Base-by-base conservation (phyloP, 1,140 invertebrate genomes). In the Macrobrachium nipponense region DNA sequence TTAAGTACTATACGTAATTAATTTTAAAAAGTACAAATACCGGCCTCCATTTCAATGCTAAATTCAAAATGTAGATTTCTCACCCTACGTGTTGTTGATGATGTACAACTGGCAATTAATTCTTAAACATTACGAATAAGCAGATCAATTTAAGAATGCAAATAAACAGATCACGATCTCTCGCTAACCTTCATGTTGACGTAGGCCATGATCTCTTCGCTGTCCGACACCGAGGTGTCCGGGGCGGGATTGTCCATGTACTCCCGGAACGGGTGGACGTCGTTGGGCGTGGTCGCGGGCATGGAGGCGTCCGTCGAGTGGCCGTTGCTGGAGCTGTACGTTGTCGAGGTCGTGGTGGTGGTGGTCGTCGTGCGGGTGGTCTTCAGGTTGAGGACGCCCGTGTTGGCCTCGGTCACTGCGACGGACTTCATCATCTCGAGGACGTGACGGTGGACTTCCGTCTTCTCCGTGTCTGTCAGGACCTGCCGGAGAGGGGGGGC, bases 381-480 rank as follows among this genome's bases (percentile, higher is more conserved):
- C 78, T 87, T 89, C n/a, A 89, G 75, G 80, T 89, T 89, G 72
- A 89, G 83, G 11, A 89, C 88, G 36, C 88, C 86, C 2, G 86
- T 78, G 77, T 89, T 89, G 59, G 88, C 88, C 61, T 89, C 88
- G 59, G 88, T 89, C 43, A 89, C 88, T 4, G 88, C 80, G 58
- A 89, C 88, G 17, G 86, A 83, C 75, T 89, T 89, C 88, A 89
- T 89, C 88, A 89, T 89, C 78, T 89, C 88, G 73, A 89, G 82
- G 14, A 89, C 88, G 62, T 87, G 88, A 20, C 88, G 82, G 75
- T 89, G 88, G 18, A 89, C 88, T 80, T 89, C 88, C 5, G 66
- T 68, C 80, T 89, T 89, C 80, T 89, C 88, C 14, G 82, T 75
- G 43, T 87, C 88, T 5, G 58, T 87, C 75, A 89, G 83, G 10